A percentile compares a stretch with the other conserved stretches of the same genome.
phyloP scores from a whole-genome alignment of 2,888 invertebrate species.

The Eristalis tenax region DNA sequence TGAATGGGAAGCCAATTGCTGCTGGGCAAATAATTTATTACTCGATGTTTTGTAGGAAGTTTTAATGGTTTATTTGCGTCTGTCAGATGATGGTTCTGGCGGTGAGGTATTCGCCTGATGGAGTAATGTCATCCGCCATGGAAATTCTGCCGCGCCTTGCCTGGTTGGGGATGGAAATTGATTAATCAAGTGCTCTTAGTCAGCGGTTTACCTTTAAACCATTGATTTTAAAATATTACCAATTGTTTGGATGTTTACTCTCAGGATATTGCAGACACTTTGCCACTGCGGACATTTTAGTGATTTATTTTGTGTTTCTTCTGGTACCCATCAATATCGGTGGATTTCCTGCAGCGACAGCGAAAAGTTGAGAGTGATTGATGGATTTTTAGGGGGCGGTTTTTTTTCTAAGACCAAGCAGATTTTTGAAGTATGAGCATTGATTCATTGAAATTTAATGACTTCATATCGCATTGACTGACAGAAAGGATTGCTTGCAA shows the following conservation, averaged over 20 bases:
- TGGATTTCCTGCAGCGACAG: slow-evolving; percentile 1
- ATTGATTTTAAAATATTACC: slow-evolving; percentile 66
- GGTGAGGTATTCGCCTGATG: slow-evolving; percentile 13
- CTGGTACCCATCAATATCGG: slow-evolving; percentile 44
- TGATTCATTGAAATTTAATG: slow-evolving; percentile 64
- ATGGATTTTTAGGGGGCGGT: slow-evolving; percentile 34
- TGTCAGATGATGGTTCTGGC: slow-evolving; percentile 27
- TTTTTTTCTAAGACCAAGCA: not conserved
- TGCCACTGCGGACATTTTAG: slow-evolving; percentile 37
- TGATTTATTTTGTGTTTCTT: slow-evolving; percentile 44
- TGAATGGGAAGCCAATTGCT: slow-evolving; percentile 59
- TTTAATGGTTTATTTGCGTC: slow-evolving; percentile 72
- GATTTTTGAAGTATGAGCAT: slow-evolving; percentile 32
- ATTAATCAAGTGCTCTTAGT: slow-evolving; percentile 72
- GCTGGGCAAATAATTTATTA: slow-evolving; percentile 70
- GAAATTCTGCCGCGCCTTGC: not conserved
- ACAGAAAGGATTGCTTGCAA: not conserved
- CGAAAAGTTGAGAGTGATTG: slow-evolving; percentile 48
- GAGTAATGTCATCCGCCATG: slow-evolving; percentile 50
- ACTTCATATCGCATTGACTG: not conserved
- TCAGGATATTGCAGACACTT: slow-evolving; percentile 17
- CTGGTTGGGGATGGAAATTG: slow-evolving; percentile 36
- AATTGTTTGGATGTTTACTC: slow-evolving; percentile 47
- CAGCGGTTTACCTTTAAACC: slow-evolving; percentile 71
- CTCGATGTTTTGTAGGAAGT: slow-evolving; percentile 66